Percentiles rank a stretch among this genome's conserved stretches.
These are phyloP conservation scores for Lysiphlebus fabarum DNA, from an alignment of 1,140 invertebrate species.

Conservation along the genomic window DNA sequence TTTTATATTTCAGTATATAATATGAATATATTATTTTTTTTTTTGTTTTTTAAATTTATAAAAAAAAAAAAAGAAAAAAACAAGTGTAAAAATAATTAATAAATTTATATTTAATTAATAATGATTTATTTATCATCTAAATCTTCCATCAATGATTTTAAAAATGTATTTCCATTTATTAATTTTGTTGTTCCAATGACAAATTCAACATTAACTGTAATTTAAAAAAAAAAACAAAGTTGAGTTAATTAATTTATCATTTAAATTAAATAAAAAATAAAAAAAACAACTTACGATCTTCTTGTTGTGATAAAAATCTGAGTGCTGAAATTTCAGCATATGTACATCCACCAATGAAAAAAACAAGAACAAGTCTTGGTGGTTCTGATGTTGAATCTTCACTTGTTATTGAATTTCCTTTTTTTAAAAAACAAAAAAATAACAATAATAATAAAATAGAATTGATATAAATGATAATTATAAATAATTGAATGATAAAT, in stretches of 20 bases:
- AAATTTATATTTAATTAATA: too few species aligned
- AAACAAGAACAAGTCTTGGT: conserved; percentile 81
- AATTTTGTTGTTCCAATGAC: conserved; percentile 90
- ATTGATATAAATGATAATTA: neutral
- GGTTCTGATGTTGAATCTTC: conserved; percentile 67
- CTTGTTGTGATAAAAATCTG: conserved; percentile 85
- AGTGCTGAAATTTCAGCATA: conserved; percentile 93
- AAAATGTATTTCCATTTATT: conserved; percentile 84
- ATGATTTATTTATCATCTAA: conserved; percentile 20
- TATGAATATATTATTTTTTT: too few species aligned
- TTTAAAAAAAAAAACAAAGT: conserved; percentile 26
- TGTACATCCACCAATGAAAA: conserved; percentile 95
- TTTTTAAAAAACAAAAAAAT: conserved; percentile 26
- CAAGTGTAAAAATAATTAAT: too few species aligned
- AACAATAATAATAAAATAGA: neutral
- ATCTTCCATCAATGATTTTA: conserved; percentile 71
- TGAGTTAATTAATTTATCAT: too few species aligned
- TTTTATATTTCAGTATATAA: too few species aligned
- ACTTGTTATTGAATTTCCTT: conserved; percentile 61
- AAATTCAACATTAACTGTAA: conserved; percentile 83
- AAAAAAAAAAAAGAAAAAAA: too few species aligned
- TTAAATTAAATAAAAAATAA: conserved; percentile 3
- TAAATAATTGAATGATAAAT: conserved; percentile 14
- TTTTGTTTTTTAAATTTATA: too few species aligned
- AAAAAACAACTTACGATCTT: conserved; percentile 67